phyloP scores from a whole-genome alignment of 2,888 invertebrate genomes.

The Cheilosia grossa region DNA sequence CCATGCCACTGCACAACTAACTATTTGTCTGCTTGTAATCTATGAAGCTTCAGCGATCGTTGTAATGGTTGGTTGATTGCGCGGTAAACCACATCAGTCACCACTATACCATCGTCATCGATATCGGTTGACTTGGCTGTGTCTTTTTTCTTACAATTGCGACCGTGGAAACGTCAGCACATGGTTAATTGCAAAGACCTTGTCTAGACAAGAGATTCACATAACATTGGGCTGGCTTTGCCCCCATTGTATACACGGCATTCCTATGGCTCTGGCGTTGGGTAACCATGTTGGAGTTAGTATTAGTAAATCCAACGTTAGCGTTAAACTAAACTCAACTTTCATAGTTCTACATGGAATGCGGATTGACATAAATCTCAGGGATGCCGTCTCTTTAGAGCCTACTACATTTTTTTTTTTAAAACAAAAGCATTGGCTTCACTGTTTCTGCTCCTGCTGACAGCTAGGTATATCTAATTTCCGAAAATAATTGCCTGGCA shows the following conservation, averaged over 20 bases:
- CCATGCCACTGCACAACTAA: slow-evolving; percentile 32
- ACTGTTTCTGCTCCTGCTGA: not conserved
- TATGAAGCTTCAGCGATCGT: slow-evolving; percentile 4
- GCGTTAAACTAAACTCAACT: too few relatives aligned
- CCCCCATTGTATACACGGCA: slow-evolving; percentile 13
- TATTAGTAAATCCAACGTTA: too few relatives aligned
- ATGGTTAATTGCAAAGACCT: slow-evolving; percentile 56
- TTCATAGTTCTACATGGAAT: too few relatives aligned
- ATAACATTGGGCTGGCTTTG: slow-evolving; percentile 1
- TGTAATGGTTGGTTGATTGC: slow-evolving; percentile 55
- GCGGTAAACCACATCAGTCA: slow-evolving; percentile 34
- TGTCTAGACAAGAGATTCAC: slow-evolving; percentile 59
- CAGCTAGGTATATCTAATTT: slow-evolving; percentile 27
- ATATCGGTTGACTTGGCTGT: slow-evolving; percentile 20
- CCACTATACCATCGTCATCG: slow-evolving; percentile 26
- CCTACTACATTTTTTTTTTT: too few relatives aligned
- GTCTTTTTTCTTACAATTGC: slow-evolving; percentile 3
- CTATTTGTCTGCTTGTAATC: slow-evolving; percentile 8
- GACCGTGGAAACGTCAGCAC: slow-evolving; percentile 49
- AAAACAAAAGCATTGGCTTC: too few relatives aligned
- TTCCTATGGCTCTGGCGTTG: slow-evolving; percentile 11
- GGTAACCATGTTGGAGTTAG: not conserved
- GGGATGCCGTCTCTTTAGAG: too few relatives aligned
- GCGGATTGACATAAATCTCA: too few relatives aligned
- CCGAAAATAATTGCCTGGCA: slow-evolving; percentile 17